These are phyloP conservation scores for Protonemura montana DNA, from an alignment of 2,888 invertebrate species.

Conservation along the genomic window DNA sequence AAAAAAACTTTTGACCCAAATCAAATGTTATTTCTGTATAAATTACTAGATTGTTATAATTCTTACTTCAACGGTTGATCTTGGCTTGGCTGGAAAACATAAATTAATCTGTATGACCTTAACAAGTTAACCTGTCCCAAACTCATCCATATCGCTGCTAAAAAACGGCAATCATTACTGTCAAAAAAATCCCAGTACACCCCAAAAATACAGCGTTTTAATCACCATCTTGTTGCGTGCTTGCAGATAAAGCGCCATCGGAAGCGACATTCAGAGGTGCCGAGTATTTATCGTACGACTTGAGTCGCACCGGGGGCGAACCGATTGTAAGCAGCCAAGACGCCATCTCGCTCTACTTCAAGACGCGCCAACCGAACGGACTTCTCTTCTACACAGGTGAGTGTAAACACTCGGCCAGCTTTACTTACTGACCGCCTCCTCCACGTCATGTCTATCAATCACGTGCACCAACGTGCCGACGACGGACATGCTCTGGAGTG, in stretches of 20 bases:
- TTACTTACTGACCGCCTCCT: not conserved
- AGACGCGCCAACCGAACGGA: constrained; percentile 89
- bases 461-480: not conserved
- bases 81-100: too few species aligned
- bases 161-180: too few species aligned
- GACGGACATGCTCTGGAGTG: not conserved
- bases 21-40: too few species aligned
- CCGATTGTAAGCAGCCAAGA: constrained; percentile 91
- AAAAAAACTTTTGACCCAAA: too few species aligned
- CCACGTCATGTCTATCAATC: not conserved
- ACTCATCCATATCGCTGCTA: too few species aligned
- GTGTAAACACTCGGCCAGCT: constrained; percentile 50
- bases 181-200: too few species aligned
- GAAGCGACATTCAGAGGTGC: constrained; percentile 93
- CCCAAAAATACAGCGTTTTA: too few species aligned
- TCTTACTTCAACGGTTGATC: too few species aligned
- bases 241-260: constrained; percentile 88
- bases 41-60: too few species aligned
- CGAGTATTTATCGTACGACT: constrained; percentile 90
- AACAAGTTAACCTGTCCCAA: too few species aligned
- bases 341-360: constrained; percentile 89
- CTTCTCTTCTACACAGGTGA: constrained; percentile 91
- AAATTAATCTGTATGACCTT: too few species aligned
- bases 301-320: constrained; percentile 84
- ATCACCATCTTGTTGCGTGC: constrained; percentile 52